phyloP scores from a whole-genome alignment of 2,888 invertebrate species.

The Pristionchus fissidentatus region DNA sequence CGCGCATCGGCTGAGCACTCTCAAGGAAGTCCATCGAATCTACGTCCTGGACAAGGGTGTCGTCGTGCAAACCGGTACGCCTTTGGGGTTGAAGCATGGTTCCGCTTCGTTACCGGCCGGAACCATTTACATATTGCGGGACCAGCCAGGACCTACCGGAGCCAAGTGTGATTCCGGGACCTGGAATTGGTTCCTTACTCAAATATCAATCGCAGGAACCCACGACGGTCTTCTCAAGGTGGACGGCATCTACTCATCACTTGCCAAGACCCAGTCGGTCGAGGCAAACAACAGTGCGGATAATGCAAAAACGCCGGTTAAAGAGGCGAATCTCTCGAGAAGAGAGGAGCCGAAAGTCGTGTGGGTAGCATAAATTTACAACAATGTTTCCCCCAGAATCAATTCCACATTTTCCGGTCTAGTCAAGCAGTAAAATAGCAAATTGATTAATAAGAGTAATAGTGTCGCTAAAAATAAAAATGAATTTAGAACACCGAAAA shows the following conservation, averaged over 20 bases:
- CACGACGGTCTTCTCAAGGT: conserved; percentile 60
- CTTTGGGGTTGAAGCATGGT: too few relatives aligned
- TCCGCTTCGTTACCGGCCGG: too few relatives aligned
- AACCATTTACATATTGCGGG: too few relatives aligned
- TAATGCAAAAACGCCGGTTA: background rate
- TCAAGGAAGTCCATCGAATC: conserved; percentile 59
- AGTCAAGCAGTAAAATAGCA: too few relatives aligned
- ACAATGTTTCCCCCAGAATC: background rate
- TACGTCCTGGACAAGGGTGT: conserved; percentile 56
- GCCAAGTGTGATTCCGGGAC: too few relatives aligned
- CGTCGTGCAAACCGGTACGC: conserved; percentile 53
- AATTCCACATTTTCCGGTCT: background rate
- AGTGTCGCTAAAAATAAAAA: too few relatives aligned
- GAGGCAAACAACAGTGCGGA: background rate
- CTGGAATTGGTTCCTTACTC: background rate
- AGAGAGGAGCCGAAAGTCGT: background rate
- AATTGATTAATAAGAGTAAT: background rate
- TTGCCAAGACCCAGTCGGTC: conserved; percentile 56
- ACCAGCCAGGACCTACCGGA: too few relatives aligned
- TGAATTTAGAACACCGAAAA: too few relatives aligned
- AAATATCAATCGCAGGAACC: conserved; percentile 56
- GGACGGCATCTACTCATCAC: conserved; percentile 61
- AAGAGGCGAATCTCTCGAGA: background rate
- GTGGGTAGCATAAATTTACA: too few relatives aligned
- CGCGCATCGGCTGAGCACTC: conserved; percentile 66